Evolutionary conservation across 1,140 invertebrate genomes (phyloP).

Genomic region (Neodiprion virginianus): DNA sequence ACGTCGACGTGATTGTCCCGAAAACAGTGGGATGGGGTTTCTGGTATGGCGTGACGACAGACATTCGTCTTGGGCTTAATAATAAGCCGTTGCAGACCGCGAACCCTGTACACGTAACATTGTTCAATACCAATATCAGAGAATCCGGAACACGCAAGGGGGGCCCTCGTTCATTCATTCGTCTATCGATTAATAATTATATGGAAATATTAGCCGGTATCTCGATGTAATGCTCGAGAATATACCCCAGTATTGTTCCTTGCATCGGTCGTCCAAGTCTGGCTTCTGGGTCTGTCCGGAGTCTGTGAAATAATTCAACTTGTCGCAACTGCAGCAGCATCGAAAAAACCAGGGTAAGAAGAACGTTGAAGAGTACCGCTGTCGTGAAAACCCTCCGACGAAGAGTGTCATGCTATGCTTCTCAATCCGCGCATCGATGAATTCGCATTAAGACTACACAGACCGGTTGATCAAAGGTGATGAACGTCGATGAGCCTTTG

Average conservation of each 20-base stretch:
- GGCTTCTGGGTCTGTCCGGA: neutral
- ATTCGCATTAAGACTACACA: too few species aligned
- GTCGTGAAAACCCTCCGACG: too few species aligned
- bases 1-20: too few species aligned
- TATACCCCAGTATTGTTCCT: slow-evolving; percentile 1
- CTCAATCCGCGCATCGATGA: too few species aligned
- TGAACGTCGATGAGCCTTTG: too few species aligned
- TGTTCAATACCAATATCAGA: slow-evolving; percentile 7
- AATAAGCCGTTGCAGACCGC: neutral
- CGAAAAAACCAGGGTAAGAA: too few species aligned
- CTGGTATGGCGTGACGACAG: neutral
- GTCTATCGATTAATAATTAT: slow-evolving; percentile 14
- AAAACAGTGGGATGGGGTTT: too few species aligned
- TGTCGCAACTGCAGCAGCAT: too few species aligned
- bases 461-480: too few species aligned
- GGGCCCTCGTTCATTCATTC: slow-evolving; percentile 1
- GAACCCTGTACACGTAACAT: neutral
- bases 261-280: neutral
- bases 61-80: neutral
- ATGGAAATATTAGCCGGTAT: neutral
- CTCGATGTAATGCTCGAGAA: neutral
- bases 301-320: too few species aligned
- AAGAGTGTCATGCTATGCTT: too few species aligned
- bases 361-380: too few species aligned
- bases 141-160: neutral